Evolutionary conservation across 2,888 invertebrate genomes (phyloP).

Genomic region (Pantelozetes paolii): DNA sequence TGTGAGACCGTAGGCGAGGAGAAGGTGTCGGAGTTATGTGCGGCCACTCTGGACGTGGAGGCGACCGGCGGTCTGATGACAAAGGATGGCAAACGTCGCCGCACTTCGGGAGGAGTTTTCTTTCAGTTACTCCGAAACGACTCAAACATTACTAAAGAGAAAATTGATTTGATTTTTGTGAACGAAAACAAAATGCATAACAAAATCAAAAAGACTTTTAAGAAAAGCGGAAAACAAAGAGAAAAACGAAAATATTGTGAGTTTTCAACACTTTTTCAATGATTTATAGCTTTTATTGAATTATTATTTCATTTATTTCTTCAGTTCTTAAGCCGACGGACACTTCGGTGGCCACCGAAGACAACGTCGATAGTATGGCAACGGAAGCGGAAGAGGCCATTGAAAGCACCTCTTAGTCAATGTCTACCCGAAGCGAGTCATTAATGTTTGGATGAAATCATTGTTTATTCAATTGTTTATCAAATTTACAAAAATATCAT

Average conservation of each 20-base stretch:
- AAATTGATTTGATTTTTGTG: not conserved
- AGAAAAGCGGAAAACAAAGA: not conserved
- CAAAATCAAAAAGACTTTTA: not conserved
- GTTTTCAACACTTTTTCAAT: not conserved
- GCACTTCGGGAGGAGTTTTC: conserved; percentile 44
- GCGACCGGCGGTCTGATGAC: conserved; percentile 44
- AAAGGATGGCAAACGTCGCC: conserved; percentile 35
- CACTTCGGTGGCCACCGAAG: no score
- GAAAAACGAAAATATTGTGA: not conserved
- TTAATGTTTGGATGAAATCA: no score
- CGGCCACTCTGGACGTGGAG: conserved; percentile 41
- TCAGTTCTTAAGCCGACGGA: no score
- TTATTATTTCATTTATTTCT: no score
- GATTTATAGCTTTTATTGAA: no score
- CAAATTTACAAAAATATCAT: not conserved
- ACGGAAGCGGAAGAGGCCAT: no score
- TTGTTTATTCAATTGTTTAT: no score
- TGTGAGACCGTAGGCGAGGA: conserved; percentile 30
- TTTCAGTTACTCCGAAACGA: conserved; percentile 43
- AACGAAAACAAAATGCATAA: no score
- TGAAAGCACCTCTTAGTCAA: no score
- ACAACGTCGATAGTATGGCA: no score
- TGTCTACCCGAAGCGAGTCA: no score
- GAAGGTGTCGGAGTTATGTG: conserved; percentile 3
- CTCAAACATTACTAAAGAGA: conserved; percentile 35